These are phyloP conservation scores for Bolborhynchus lineola DNA, from an alignment of 2,113 vertebrate species.

Conservation along the genomic window DNA sequence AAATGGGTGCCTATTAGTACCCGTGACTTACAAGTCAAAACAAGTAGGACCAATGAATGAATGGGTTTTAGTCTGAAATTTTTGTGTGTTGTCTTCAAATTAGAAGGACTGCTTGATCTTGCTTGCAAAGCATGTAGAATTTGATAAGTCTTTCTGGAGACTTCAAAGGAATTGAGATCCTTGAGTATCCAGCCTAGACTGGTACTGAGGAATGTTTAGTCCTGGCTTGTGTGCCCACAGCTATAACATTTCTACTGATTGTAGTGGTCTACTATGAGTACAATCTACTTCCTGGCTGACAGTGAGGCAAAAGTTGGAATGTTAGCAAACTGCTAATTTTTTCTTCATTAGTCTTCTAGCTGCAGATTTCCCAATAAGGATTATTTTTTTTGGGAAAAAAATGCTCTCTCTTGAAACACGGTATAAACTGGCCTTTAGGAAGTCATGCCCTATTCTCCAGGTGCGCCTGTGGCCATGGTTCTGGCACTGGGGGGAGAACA, in stretches of 20 bases:
- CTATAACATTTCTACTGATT: neutral
- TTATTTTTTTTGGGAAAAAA: neutral
- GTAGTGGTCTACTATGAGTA: neutral
- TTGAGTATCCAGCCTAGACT: neutral
- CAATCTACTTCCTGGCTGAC: neutral
- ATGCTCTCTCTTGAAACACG: neutral
- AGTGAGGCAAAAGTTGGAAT: neutral
- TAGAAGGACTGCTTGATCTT: neutral
- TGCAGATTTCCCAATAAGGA: neutral
- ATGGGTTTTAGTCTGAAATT: accelerated
- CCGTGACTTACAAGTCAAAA: neutral
- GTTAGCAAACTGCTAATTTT: neutral
- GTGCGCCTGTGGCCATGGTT: neutral
- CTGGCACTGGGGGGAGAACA: neutral
- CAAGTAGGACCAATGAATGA: neutral
- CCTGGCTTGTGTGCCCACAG: neutral
- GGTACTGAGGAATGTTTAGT: neutral
- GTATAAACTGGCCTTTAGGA: neutral
- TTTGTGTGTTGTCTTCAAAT: neutral
- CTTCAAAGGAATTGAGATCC: neutral
- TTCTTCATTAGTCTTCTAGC: neutral
- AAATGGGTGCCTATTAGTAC: neutral
- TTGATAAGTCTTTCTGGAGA: neutral
- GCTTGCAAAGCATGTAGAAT: neutral
- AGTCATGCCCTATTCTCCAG: neutral